Evolutionary conservation across 2,888 invertebrate genomes (phyloP), one percentile per base, ranked within the genome.

Genomic region (Limnephilus auricula): DNA sequence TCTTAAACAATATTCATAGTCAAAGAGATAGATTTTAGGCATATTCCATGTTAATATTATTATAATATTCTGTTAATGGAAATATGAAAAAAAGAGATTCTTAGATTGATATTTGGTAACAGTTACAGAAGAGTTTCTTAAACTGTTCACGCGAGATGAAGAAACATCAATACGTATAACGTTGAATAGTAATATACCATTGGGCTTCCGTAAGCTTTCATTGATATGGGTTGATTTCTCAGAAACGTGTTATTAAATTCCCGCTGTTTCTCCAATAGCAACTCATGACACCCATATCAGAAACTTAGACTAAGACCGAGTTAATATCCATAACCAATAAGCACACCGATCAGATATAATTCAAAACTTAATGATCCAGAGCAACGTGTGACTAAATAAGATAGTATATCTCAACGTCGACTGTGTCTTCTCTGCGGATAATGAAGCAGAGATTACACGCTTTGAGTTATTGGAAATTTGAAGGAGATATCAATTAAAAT

Each of bases 261-360:
- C 65, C 65, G n/a, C 65, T 25, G 65, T 4, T 65, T 65, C 65
- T 25, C 65, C 25, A 25, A 65, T 65, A 65, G 65, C 65, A 65
- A 65, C 65, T 65, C 65, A n/a, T 65, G 25, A 65, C 65, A 65
- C 65, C 65, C 65, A 65, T 65, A 65, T 65, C 65, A 65, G 65
- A 65, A 65, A 65, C 65, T 65, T 65, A 65, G 25, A 65, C 65
- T 65, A n/a, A 65, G 65, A 65, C 65, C 65, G 25, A 65, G 65
- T 65, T 65, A 65, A 65, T 65, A n/a, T 65, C 65, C 65, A 65
- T 65, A 65, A 65, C 65, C 65, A 65, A 65, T 65, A 65, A 65
- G n/a, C 65, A 65, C 65, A 65, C 65, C 65, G 65, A 65, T 65
- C 65, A 25, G 65, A 65, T 65, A 65, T 65, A n/a, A 65, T 65